phyloP scores from a whole-genome alignment of 2,888 invertebrate species.

The Ceriagrion tenellum region DNA sequence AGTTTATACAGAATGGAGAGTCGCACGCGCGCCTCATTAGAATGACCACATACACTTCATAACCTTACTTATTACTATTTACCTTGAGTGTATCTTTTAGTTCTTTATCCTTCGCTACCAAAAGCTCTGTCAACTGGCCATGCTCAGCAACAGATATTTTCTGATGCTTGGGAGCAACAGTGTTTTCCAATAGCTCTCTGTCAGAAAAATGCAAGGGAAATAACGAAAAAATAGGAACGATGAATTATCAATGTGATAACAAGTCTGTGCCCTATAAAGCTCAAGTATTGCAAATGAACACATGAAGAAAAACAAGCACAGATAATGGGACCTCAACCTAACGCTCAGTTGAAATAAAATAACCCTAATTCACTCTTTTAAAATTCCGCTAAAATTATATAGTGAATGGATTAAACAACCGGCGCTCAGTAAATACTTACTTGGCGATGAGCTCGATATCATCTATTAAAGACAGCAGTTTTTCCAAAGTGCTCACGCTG shows the following conservation, averaged over 20 bases:
- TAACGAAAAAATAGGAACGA: not conserved
- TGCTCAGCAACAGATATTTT: slow-evolving; percentile 91
- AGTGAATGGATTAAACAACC: not conserved
- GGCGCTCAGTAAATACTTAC: slow-evolving; percentile 81
- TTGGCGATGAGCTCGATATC: slow-evolving; percentile 95
- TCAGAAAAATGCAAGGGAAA: slow-evolving; percentile 74
- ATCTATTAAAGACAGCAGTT: slow-evolving; percentile 89
- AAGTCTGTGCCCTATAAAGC: too few species aligned
- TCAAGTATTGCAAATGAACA: too few species aligned
- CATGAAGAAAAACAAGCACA: too few species aligned
- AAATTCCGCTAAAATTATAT: too few species aligned
- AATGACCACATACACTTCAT: not conserved
- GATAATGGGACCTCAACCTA: too few species aligned
- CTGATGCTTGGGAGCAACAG: slow-evolving; percentile 92
- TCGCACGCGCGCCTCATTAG: too few species aligned
- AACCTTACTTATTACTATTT: slow-evolving; percentile 4
- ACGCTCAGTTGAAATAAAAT: too few species aligned
- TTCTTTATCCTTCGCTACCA: slow-evolving; percentile 94
- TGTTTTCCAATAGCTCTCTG: slow-evolving; percentile 96
- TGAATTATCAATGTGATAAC: not conserved
- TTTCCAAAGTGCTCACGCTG: slow-evolving; percentile 91
- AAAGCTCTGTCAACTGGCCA: slow-evolving; percentile 90
- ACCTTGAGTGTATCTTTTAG: slow-evolving; percentile 88
- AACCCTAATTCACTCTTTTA: too few species aligned
- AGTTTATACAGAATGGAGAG: too few species aligned